phyloP scores from a whole-genome alignment of 2,888 invertebrate genomes.

The Chloromyia formosa region DNA sequence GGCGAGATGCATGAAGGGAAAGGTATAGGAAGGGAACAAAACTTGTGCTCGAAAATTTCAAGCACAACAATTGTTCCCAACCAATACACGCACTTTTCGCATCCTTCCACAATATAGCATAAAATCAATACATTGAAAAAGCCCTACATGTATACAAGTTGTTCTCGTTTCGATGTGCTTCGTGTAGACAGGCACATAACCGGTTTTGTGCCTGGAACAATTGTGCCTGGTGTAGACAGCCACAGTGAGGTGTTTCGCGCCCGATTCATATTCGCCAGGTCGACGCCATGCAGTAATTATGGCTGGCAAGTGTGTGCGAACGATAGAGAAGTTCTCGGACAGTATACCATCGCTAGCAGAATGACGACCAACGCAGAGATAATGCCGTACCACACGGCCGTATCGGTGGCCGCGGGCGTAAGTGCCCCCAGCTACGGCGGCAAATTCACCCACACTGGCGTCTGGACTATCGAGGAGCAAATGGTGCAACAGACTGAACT shows the following conservation, averaged over 20 bases:
- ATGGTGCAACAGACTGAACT: conserved; percentile 62
- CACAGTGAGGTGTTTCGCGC: neutral
- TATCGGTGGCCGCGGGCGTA: conserved; percentile 59
- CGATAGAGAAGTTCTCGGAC: neutral
- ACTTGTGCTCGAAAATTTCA: no score
- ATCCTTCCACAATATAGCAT: no score
- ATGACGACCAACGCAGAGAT: conserved; percentile 63
- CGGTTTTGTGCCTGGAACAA: no score
- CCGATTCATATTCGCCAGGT: neutral
- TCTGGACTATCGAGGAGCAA: conserved; percentile 49
- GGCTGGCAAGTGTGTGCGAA: neutral
- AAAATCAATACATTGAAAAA: no score
- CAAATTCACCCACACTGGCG: conserved; percentile 54
- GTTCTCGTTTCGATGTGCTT: no score
- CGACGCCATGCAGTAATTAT: neutral
- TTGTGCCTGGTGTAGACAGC: no score
- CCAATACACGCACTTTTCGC: no score
- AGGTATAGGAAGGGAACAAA: no score
- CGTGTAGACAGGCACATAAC: no score
- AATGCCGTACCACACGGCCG: conserved; percentile 62
- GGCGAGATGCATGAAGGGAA: no score
- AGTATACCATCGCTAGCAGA: neutral
- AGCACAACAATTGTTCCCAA: no score
- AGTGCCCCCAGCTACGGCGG: conserved; percentile 61
- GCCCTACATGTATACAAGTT: no score